Conservation (phyloP, 2,797 vertebrate genomes). For the Onychomys torridus region DNA sequence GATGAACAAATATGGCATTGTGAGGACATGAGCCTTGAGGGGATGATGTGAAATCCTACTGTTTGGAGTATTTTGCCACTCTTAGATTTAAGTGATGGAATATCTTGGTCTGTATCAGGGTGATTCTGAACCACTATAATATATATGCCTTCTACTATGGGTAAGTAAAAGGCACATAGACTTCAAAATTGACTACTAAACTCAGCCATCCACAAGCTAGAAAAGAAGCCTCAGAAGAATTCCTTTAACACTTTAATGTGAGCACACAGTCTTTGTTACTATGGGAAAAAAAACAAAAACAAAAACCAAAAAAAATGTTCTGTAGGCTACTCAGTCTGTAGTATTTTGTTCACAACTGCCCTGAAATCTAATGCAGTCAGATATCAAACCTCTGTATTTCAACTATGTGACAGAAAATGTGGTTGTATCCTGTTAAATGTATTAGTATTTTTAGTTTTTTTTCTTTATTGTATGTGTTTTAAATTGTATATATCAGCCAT, state of each 20-base stretch:
- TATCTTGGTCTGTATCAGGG: not conserved
- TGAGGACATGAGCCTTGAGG: not conserved
- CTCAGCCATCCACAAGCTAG: no score
- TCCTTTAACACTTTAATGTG: not conserved
- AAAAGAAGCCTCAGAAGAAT: not conserved
- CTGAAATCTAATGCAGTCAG: not conserved
- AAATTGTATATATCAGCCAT: no score
- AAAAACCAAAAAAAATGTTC: not conserved
- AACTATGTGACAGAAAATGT: not conserved
- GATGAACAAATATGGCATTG: not conserved
- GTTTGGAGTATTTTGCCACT: not conserved
- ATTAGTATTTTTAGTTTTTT: not conserved
- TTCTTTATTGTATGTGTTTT: no score
- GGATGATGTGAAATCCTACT: not conserved
- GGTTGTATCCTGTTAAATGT: not conserved
- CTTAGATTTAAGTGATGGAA: not conserved
- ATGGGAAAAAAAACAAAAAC: not conserved
- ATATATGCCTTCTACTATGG: not conserved
- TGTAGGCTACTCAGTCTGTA: not conserved
- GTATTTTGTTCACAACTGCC: not conserved
- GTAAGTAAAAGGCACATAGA: not conserved
- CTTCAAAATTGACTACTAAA: not conserved
- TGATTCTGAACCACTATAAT: not conserved
- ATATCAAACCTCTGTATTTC: not conserved
- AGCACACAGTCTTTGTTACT: not conserved